These are phyloP conservation scores for Polypterus bichir DNA, from an alignment of 2,113 vertebrate species.

Conservation along the genomic window DNA sequence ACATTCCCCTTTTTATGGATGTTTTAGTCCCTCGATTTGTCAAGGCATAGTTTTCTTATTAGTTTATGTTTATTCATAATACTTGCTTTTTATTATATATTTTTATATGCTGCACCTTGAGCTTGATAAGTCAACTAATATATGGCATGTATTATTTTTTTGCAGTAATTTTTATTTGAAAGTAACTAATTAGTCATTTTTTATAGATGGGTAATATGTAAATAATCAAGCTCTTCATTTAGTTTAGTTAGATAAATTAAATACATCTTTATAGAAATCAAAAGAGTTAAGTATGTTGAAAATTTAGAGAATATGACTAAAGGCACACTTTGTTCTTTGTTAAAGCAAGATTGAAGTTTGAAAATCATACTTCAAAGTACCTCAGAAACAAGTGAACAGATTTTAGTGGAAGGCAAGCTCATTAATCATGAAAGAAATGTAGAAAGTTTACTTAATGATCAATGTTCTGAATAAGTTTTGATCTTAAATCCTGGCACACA, in stretches of 20 bases:
- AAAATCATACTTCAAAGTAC: conserved; percentile 35
- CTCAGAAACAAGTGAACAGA: conserved; percentile 31
- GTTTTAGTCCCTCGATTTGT: too few species aligned
- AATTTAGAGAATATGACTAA: conserved; percentile 24
- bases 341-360: conserved; percentile 31
- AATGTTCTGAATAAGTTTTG: too few species aligned
- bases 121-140: too few species aligned
- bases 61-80: too few species aligned
- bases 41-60: too few species aligned
- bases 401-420: conserved; percentile 23
- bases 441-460: too few species aligned
- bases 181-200: background rate
- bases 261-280: conserved; percentile 31
- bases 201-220: background rate
- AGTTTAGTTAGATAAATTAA: conserved; percentile 21
- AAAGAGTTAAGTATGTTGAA: conserved; percentile 23
- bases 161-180: background rate
- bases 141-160: too few species aligned
- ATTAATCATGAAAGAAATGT: conserved; percentile 10
- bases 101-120: too few species aligned
- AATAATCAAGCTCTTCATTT: conserved; percentile 7
- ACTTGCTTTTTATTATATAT: too few species aligned
- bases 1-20: too few species aligned
- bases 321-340: conserved; percentile 23
- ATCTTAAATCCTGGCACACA: too few species aligned